Percentiles rank a stretch among this genome's conserved stretches.
Conservation (phyloP, 2,888 invertebrate genomes). For the Brachyopa scutellaris region DNA sequence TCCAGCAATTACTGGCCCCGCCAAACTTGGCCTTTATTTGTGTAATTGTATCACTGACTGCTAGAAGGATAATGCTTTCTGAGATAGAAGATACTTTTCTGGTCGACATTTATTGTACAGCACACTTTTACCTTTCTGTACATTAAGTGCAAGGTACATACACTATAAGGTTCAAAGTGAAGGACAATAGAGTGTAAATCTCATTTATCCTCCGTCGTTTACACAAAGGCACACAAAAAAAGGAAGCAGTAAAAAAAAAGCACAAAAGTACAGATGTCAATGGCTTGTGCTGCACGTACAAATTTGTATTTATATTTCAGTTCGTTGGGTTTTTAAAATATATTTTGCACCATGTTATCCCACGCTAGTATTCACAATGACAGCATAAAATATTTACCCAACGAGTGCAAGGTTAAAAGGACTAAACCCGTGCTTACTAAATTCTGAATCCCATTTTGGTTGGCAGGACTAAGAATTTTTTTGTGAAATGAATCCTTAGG, state of each 20-base stretch:
- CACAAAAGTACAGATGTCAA: constrained; percentile 23
- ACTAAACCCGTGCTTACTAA: too few species aligned
- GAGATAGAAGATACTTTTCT: background rate
- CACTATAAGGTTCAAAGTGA: constrained; percentile 21
- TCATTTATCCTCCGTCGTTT: constrained; percentile 21
- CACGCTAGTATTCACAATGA: background rate
- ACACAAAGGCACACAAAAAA: background rate
- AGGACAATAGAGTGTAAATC: constrained; percentile 35
- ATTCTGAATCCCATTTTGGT: constrained; percentile 18
- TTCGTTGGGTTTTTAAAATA: constrained; percentile 25
- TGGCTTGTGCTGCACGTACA: background rate
- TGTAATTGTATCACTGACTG: constrained; percentile 21
- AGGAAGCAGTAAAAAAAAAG: background rate
- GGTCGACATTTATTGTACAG: constrained; percentile 31
- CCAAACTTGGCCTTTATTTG: constrained; percentile 43
- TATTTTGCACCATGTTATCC: constrained; percentile 1
- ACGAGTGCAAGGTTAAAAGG: constrained; percentile 28
- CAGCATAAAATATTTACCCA: constrained; percentile 33
- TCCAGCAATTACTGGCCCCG: constrained; percentile 12
- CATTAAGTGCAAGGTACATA: constrained; percentile 30
- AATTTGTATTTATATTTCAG: constrained; percentile 1
- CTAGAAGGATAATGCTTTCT: constrained; percentile 6
- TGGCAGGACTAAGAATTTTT: constrained; percentile 17
- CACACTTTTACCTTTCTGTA: constrained; percentile 41
- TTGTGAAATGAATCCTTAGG: constrained; percentile 24